A percentile compares a stretch with the other conserved stretches of the same genome.
phyloP scores from a whole-genome alignment of 2,113 vertebrate species.

The Xiphias gladius region DNA sequence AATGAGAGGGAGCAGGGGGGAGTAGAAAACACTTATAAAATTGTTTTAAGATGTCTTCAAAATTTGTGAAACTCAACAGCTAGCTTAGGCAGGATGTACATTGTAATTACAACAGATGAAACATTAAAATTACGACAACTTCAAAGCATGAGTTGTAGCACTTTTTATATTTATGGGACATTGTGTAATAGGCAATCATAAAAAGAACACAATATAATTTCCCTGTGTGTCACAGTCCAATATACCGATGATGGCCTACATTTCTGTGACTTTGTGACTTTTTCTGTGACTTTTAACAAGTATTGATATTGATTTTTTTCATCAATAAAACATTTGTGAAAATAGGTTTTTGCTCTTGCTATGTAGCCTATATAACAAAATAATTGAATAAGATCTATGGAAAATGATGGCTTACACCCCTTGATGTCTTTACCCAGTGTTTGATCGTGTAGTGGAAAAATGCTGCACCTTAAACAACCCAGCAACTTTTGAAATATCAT shows the following conservation, averaged over 20 bases:
- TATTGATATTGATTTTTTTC: neutral
- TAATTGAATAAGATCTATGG: neutral
- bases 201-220: conserved; percentile 7
- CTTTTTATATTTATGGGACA: conserved; percentile 3
- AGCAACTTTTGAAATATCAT: neutral
- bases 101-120: conserved; percentile 30
- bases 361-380: neutral
- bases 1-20: conserved; percentile 43
- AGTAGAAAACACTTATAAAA: conserved; percentile 23
- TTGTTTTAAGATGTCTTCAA: conserved; percentile 24
- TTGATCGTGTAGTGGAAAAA: neutral
- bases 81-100: neutral
- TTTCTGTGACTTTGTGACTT: no score
- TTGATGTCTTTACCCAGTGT: neutral
- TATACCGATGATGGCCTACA: neutral
- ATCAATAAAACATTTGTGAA: neutral
- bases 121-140: neutral
- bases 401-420: neutral
- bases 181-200: neutral
- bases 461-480: neutral
- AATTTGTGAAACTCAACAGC: conserved; percentile 8
- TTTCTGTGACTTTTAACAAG: no score
- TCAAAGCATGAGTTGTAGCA: neutral
- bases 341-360: neutral
- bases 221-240: neutral